Conservation (phyloP, 2,113 vertebrate species). For the Microcebus ravelobensis region DNA sequence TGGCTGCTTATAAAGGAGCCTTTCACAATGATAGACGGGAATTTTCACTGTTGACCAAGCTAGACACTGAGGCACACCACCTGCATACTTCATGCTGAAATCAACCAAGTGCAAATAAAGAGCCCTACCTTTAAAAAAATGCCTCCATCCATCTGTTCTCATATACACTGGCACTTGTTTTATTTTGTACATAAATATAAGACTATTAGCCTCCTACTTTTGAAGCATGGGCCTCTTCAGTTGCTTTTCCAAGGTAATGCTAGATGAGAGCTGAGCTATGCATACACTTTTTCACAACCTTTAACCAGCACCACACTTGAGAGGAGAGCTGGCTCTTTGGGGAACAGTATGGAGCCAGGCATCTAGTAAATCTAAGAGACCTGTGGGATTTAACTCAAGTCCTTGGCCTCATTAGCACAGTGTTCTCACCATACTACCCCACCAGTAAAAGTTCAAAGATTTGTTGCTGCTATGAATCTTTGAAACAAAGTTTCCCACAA, state of each 20-base stretch:
- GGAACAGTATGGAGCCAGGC: neutral
- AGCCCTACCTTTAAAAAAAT: neutral
- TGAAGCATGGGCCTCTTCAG: fast-evolving
- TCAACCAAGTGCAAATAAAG: slow-evolving; percentile 29
- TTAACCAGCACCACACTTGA: neutral
- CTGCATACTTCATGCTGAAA: slow-evolving; percentile 33
- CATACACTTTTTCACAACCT: neutral
- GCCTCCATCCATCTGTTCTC: neutral
- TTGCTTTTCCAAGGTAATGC: neutral
- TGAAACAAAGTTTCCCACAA: neutral
- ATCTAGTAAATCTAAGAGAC: neutral
- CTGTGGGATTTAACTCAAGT: neutral
- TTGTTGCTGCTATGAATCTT: neutral
- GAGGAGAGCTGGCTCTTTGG: neutral
- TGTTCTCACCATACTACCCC: neutral
- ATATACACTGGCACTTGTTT: neutral
- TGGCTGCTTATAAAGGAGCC: slow-evolving; percentile 66
- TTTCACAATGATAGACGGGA: slow-evolving; percentile 50
- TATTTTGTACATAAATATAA: neutral
- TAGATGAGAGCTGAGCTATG: neutral
- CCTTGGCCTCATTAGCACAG: neutral
- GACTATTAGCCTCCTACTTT: neutral
- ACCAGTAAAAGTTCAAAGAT: neutral
- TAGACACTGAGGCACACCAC: neutral
- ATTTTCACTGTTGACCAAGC: slow-evolving; percentile 57